Evolutionary conservation across 1,140 invertebrate genomes (phyloP).

Genomic region (Samia ricini): DNA sequence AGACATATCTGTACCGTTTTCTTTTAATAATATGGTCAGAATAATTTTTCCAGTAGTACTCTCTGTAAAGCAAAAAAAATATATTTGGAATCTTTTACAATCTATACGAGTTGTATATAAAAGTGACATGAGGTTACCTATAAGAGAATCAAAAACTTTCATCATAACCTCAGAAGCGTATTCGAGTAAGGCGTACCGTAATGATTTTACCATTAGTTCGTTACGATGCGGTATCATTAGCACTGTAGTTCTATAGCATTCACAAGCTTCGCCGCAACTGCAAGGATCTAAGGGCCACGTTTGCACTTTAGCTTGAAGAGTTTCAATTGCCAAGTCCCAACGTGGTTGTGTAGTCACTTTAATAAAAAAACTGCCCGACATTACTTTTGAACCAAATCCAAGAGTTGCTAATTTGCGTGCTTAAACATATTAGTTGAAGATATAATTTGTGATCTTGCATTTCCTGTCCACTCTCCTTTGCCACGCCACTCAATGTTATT

Average conservation of each 20-base stretch:
- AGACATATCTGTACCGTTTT: constrained; percentile 56
- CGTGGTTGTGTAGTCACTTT: constrained; percentile 57
- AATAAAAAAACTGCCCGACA: constrained; percentile 61
- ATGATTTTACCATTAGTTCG: constrained; percentile 57
- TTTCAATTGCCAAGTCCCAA: constrained; percentile 60
- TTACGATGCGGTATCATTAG: constrained; percentile 61
- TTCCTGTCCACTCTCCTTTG: constrained; percentile 51
- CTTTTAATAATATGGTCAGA: constrained; percentile 48
- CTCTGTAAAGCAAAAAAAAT: constrained; percentile 42
- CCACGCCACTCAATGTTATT: constrained; percentile 44
- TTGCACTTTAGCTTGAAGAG: constrained; percentile 44
- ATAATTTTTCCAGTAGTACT: constrained; percentile 55
- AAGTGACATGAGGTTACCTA: constrained; percentile 28
- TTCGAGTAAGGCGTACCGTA: constrained; percentile 56
- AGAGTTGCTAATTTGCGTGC: constrained; percentile 48
- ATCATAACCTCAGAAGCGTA: constrained; percentile 56
- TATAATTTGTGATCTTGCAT: constrained; percentile 53
- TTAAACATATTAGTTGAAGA: constrained; percentile 58
- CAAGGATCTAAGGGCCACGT: constrained; percentile 60
- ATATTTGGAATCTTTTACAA: background rate
- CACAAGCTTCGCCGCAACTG: constrained; percentile 59
- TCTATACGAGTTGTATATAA: background rate
- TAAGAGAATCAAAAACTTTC: constrained; percentile 53
- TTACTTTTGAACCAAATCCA: constrained; percentile 66
- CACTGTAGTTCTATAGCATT: constrained; percentile 57